A percentile compares a stretch with the other conserved stretches of the same genome.
These are phyloP conservation scores for Avahi laniger DNA, from an alignment of 2,797 vertebrate species.

Conservation along the genomic window DNA sequence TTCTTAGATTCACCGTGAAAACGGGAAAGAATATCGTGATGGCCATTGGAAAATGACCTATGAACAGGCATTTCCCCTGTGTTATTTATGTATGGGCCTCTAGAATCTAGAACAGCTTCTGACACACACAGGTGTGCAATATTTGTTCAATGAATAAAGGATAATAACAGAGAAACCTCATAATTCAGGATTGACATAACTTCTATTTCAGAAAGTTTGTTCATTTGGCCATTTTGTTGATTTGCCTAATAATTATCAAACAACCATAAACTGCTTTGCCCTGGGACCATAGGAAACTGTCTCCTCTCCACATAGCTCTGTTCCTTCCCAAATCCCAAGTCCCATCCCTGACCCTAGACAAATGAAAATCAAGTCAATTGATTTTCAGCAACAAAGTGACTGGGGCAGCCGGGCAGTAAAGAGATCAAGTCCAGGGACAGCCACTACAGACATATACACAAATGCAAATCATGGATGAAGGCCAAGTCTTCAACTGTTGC, in stretches of 20 bases:
- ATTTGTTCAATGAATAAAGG: neutral
- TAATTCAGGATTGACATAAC: neutral
- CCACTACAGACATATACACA: neutral
- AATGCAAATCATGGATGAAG: neutral
- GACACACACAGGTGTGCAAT: neutral
- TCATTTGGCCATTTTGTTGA: neutral
- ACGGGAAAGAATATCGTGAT: neutral
- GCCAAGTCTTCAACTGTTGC: neutral
- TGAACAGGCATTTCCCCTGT: rapidly evolving
- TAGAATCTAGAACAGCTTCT: neutral
- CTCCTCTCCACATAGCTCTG: neutral
- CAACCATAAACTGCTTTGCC: neutral
- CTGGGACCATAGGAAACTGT: neutral
- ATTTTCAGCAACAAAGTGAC: neutral
- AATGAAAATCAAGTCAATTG: neutral
- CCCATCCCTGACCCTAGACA: neutral
- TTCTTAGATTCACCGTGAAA: neutral
- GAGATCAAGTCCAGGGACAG: neutral
- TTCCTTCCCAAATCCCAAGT: neutral
- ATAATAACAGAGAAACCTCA: neutral
- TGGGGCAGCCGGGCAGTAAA: neutral
- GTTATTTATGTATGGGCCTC: neutral
- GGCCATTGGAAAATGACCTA: neutral
- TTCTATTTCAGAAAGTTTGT: neutral
- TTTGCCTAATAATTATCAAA: neutral